Evolutionary conservation across 2,113 vertebrate genomes (phyloP).

Genomic region (Larimichthys crocea): DNA sequence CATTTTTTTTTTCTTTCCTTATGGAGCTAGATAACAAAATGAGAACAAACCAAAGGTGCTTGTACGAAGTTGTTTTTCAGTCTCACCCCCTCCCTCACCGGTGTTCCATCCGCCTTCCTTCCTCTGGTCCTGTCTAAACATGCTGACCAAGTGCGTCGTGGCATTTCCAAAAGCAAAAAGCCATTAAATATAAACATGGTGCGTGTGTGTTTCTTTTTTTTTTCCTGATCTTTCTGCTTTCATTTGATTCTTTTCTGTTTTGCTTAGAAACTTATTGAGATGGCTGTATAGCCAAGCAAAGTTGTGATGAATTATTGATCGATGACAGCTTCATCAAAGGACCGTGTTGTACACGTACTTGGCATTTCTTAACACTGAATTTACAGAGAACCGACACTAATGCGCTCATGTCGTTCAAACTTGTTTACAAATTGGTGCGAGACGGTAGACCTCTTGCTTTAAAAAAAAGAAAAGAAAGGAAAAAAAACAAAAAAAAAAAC

Average conservation of each 20-base stretch:
- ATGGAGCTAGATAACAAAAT: constrained; percentile 79
- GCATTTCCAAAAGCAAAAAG: constrained; percentile 77
- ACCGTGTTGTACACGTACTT: constrained; percentile 77
- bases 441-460: constrained; percentile 78
- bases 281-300: constrained; percentile 78
- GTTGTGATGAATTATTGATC: constrained; percentile 88
- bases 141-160: constrained; percentile 75
- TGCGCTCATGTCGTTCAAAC: constrained; percentile 81
- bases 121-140: constrained; percentile 69
- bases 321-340: constrained; percentile 81
- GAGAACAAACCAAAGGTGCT: constrained; percentile 81
- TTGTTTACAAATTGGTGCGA: constrained; percentile 89
- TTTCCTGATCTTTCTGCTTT: constrained; percentile 61
- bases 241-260: constrained; percentile 71
- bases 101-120: constrained; percentile 57
- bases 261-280: constrained; percentile 81
- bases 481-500: not conserved
- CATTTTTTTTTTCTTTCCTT: constrained; percentile 68
- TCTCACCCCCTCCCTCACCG: not conserved
- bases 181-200: constrained; percentile 76
- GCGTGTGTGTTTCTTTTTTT: constrained; percentile 29
- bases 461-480: constrained; percentile 25
- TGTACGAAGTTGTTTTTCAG: constrained; percentile 67
- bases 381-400: constrained; percentile 87
- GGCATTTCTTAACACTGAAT: constrained; percentile 86